These are phyloP conservation scores for Kryphioiulus occultus DNA, from an alignment of 2,888 invertebrate species.

Conservation along the genomic window DNA sequence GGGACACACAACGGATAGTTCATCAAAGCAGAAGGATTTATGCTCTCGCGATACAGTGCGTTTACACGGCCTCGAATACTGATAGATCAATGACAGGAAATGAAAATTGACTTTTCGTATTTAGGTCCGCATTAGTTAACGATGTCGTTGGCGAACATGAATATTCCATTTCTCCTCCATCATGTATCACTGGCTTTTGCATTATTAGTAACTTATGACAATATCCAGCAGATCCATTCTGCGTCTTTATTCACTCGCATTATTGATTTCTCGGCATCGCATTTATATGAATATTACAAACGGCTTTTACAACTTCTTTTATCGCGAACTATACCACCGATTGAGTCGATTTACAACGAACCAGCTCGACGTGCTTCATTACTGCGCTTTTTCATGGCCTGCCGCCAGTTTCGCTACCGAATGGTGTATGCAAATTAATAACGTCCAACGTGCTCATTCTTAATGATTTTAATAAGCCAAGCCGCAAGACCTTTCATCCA, in stretches of 20 bases:
- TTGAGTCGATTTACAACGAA: not conserved
- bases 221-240: not conserved
- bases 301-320: not conserved
- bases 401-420: not conserved
- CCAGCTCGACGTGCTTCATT: not conserved
- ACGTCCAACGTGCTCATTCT: not conserved
- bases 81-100: not conserved
- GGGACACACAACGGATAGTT: not conserved
- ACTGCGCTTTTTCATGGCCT: not conserved
- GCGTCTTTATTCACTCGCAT: slow-evolving; percentile 15
- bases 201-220: slow-evolving; percentile 22
- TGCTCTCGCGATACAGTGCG: not conserved
- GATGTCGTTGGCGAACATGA: not conserved
- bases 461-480: slow-evolving; percentile 11
- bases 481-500: slow-evolving; percentile 28
- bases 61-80: not conserved
- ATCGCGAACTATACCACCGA: not conserved
- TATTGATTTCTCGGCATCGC: not conserved
- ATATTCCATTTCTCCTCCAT: not conserved
- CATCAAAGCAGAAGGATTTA: not conserved
- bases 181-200: not conserved
- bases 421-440: not conserved
- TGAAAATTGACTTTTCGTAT: not conserved
- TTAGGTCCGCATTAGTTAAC: not conserved
- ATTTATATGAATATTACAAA: not conserved